phyloP scores from a whole-genome alignment of 2,888 invertebrate genomes.

The Acholoe squamosa region DNA sequence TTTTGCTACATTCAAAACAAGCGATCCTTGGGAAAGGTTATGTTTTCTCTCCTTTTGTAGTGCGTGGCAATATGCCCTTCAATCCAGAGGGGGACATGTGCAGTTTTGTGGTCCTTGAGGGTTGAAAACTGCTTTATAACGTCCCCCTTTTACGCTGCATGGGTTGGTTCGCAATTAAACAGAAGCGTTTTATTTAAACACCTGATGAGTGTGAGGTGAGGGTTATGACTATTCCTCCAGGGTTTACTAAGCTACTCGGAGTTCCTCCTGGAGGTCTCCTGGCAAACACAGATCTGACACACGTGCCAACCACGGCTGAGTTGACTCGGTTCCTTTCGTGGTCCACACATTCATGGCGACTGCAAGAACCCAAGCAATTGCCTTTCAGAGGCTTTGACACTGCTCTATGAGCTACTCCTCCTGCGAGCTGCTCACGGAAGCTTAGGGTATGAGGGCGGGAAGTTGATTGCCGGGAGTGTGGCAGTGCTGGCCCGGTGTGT shows the following conservation, averaged over 20 bases:
- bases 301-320: constrained; percentile 3
- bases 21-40: background rate
- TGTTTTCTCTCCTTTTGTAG: constrained; percentile 11
- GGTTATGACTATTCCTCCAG: background rate
- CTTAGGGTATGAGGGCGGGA: background rate
- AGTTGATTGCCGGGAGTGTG: background rate
- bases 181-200: background rate
- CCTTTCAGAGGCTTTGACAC: background rate
- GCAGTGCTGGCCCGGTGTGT: background rate
- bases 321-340: background rate
- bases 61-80: background rate
- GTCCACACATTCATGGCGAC: constrained; percentile 15
- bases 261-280: background rate
- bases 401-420: background rate
- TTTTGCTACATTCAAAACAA: background rate
- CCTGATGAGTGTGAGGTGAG: background rate
- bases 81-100: no score
- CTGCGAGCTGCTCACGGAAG: background rate
- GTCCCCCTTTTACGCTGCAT: background rate
- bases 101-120: background rate
- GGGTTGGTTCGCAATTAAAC: background rate
- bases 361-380: background rate
- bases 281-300: background rate
- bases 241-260: background rate
- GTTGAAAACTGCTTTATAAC: background rate